Base-by-base conservation (phyloP, 2,888 invertebrate genomes). In the Tenodera sinensis region DNA sequence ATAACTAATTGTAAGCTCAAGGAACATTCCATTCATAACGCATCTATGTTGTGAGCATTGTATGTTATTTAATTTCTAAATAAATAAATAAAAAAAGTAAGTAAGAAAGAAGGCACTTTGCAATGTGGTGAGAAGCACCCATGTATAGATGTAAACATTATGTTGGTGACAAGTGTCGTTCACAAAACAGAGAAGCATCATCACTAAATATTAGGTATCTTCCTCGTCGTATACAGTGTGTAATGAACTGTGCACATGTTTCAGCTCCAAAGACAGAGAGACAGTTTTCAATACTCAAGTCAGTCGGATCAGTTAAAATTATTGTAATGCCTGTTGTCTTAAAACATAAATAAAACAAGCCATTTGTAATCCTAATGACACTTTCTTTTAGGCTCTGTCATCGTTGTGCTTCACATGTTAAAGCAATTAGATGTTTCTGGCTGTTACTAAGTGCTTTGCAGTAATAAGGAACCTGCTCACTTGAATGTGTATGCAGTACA, bases 241-340 rank as follows among this genome's bases (percentile, higher is more conserved):
- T 15, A 71, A 71, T 71, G 54, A 71, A 71, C 54, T 71, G 54
- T 71, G 54, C 54, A 71, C 54, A 71, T 71, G 54, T 71, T 71
- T 71, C 54, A 71, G 20, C 54, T 71, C 20, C 54, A 71, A 71
- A 71, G 54, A 71, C 54, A 71, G 54, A 71, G 54, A 71, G 54
- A 71, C 54, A 71, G 54, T 71, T 71, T 71, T 71, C 54, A 71
- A 20, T 71, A 71, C 54, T 71, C 54, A 71, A 71, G 25, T 71
- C 54, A 71, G 54, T 71, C 54, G 25, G 54, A 71, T 71, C 86
- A 83, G 88, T 89, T 88, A 88, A 89, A 34, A 84, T 88, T 82
- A 85, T 88, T 89, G 88, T 89, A 89, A 71, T 89, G 89, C 89
- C 88, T 88, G 88, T 84, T 84, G 88, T 88, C 88, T 87, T 89